Evolutionary conservation across 2,797 vertebrate genomes (phyloP), one percentile per base, ranked within the genome.

Genomic region (Naso thynnoides): DNA sequence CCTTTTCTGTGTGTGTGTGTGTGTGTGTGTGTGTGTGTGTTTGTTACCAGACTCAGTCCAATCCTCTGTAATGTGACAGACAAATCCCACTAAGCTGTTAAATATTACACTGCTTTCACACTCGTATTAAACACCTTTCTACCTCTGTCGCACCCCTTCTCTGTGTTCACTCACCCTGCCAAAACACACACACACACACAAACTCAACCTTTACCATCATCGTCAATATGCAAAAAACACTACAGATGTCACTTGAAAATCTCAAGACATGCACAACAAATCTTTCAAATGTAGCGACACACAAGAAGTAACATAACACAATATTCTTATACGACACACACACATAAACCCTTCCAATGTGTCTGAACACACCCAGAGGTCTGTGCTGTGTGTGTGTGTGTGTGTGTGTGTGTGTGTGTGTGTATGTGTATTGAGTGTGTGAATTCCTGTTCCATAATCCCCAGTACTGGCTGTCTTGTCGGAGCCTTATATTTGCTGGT

Each of bases 31-130:
- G 69, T 49, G 49, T 67, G 65, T 41, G 70, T 74, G 81, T 70
- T 73, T 71, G 64, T 68, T 16, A 16, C 21, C 67, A 83, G 70
- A 72, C 79, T 79, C 62, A 36, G 63, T 78, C 81, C 71, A 85
- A 89, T 83, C 88, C 79, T 64, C 73, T 78, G 80, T 89, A 91
- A 90, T 86, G 90, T 87, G 91, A 78, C 86, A 91, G 90, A 90
- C 90, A 89, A 91, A 90, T 90, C 83, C 86, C 82, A 75, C 88
- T 90, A 91, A 92, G 91, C 91, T 86, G 89, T 82, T 87, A 86
- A 91, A 91, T 90, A 91, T 89, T 84, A 88, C 85, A 88, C 87
- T 87, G 84, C 81, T 83, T 84, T 90, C 87, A 82, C 83, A 86
- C 85, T 90, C 45, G 27, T 83, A 91, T 89, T 88, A 89, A 88